Percentiles rank a stretch among this genome's conserved stretches.
These are phyloP conservation scores for Pteropus rufus DNA, from an alignment of 2,797 vertebrate species.

Conservation along the genomic window DNA sequence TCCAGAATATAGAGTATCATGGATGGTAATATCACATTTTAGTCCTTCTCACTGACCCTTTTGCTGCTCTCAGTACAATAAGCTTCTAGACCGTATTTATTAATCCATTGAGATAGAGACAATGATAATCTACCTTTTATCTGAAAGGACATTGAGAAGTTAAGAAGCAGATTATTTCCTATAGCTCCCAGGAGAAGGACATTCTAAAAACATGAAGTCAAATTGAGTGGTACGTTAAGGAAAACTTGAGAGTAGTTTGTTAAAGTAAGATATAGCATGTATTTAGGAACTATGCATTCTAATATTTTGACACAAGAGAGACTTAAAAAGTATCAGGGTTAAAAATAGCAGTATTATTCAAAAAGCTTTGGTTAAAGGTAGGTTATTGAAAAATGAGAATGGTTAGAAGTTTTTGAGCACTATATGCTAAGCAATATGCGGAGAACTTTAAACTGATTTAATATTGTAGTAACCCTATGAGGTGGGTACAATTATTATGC, in stretches of 20 bases:
- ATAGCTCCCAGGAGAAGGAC: background rate
- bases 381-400: slow-evolving; percentile 4
- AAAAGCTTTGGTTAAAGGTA: slow-evolving; percentile 34
- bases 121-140: background rate
- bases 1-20: background rate
- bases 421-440: background rate
- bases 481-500: background rate
- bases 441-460: slow-evolving; percentile 29
- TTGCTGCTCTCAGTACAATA: background rate
- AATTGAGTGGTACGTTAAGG: background rate
- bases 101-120: background rate
- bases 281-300: background rate
- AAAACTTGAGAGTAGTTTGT: background rate
- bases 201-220: background rate
- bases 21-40: background rate
- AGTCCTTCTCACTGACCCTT: background rate
- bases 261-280: background rate
- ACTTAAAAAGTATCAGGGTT: background rate
- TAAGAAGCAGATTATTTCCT: slow-evolving; percentile 40
- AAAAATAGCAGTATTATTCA: slow-evolving; percentile 1
- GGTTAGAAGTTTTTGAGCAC: background rate
- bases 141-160: background rate
- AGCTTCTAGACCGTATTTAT: background rate
- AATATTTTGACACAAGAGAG: slow-evolving; percentile 25
- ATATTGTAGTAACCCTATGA: background rate